A percentile compares a stretch with the other conserved stretches of the same genome.
Evolutionary conservation across 2,797 vertebrate species (phyloP).

Genomic region (Melanotaenia nigrans): DNA sequence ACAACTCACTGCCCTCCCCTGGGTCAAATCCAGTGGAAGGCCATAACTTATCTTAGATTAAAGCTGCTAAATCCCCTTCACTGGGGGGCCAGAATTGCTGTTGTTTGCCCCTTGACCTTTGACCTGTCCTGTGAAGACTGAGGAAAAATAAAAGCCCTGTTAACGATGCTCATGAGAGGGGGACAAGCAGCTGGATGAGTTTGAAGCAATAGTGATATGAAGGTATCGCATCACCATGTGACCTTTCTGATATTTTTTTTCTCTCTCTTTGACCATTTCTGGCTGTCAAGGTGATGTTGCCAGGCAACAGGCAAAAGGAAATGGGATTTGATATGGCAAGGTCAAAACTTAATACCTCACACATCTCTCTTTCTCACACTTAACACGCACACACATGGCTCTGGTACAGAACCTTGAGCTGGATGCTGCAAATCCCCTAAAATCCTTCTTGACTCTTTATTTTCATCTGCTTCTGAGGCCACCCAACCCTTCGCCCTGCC

Average conservation of each 20-base stretch:
- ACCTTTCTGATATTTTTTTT: constrained; percentile 38
- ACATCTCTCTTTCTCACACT: constrained; percentile 29
- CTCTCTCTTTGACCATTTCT: constrained; percentile 33
- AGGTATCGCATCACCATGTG: constrained; percentile 26
- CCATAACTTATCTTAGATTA: constrained; percentile 68
- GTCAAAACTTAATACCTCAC: constrained; percentile 65
- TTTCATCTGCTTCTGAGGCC: constrained; percentile 51
- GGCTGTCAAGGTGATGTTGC: constrained; percentile 52
- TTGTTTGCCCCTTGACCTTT: constrained; percentile 55
- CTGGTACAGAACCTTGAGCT: constrained; percentile 43
- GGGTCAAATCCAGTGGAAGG: constrained; percentile 58
- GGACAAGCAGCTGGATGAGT: constrained; percentile 11
- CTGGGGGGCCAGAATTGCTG: constrained; percentile 32
- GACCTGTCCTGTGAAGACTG: constrained; percentile 37
- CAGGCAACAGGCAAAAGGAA: constrained; percentile 63
- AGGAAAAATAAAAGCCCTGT: constrained; percentile 23
- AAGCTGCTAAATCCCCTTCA: constrained; percentile 49
- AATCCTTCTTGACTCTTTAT: constrained; percentile 71
- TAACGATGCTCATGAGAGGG: constrained; percentile 14
- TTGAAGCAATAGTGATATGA: constrained; percentile 32
- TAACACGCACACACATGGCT: constrained; percentile 3
- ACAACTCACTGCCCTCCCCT: constrained; percentile 45
- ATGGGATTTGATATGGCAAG: constrained; percentile 62
- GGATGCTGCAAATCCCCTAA: constrained; percentile 65
- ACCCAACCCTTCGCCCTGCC: constrained; percentile 34